phyloP scores from a whole-genome alignment of 1,140 invertebrate species.

The Temnothorax longispinosus region DNA sequence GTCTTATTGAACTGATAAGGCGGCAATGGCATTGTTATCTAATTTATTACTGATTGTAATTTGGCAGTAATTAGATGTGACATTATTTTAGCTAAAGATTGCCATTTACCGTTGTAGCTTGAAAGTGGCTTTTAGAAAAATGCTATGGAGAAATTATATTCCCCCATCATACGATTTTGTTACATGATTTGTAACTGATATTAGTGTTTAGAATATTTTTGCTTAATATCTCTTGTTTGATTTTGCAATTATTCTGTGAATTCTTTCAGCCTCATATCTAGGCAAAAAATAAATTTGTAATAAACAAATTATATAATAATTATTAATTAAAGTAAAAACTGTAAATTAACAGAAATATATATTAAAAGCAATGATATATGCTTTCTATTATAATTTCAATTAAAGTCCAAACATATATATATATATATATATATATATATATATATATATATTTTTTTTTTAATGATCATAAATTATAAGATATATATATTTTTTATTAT shows the following conservation, averaged over 20 bases:
- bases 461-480: background rate
- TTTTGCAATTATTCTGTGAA: background rate
- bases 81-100: background rate
- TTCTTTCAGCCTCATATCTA: background rate
- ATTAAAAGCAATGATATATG: background rate
- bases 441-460: no score
- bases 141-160: background rate
- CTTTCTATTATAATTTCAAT: background rate
- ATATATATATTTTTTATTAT: background rate
- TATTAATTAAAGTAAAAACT: no score
- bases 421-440: no score
- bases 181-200: background rate
- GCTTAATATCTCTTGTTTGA: background rate
- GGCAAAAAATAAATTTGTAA: no score
- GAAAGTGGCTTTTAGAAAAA: background rate
- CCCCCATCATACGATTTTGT: background rate
- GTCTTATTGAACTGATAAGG: background rate
- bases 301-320: background rate
- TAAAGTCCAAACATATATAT: background rate
- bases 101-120: background rate
- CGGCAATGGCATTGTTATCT: background rate
- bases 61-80: background rate
- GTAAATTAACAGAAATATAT: no score
- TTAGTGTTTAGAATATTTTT: background rate
- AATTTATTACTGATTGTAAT: background rate